A percentile compares a stretch with the other conserved stretches of the same genome.
These are phyloP conservation scores for Lasaia peninsularis DNA, from an alignment of 1,140 invertebrate species.

Conservation along the genomic window DNA sequence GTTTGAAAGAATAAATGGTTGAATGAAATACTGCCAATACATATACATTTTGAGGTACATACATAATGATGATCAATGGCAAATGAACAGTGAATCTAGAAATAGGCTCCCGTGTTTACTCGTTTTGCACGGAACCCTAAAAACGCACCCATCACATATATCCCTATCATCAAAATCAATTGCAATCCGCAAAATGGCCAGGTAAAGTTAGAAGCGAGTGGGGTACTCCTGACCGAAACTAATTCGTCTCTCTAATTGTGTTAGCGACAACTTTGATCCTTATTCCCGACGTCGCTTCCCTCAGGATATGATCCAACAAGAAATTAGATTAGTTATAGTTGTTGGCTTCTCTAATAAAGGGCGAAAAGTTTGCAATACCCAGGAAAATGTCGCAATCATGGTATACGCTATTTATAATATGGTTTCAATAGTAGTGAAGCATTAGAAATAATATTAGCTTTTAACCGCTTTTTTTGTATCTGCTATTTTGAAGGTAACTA, in stretches of 20 bases:
- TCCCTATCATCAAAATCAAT: conserved; percentile 40
- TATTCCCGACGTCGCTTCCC: conserved; percentile 46
- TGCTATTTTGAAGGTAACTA: too few relatives aligned
- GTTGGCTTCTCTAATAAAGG: conserved; percentile 71
- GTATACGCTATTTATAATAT: neutral
- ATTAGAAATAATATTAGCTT: too few relatives aligned
- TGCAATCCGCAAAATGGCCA: conserved; percentile 49
- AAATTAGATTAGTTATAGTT: conserved; percentile 73
- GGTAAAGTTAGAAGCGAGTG: conserved; percentile 39
- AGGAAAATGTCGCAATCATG: neutral
- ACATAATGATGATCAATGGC: too few relatives aligned
- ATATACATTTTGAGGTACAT: too few relatives aligned
- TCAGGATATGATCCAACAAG: conserved; percentile 68
- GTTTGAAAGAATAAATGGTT: too few relatives aligned
- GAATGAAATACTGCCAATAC: too few relatives aligned
- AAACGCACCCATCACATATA: neutral
- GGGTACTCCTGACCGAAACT: conserved; percentile 59
- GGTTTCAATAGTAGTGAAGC: neutral
- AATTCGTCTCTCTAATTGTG: conserved; percentile 70
- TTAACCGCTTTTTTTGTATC: too few relatives aligned
- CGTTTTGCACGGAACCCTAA: too few relatives aligned
- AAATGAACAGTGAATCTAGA: too few relatives aligned
- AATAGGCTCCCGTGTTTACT: too few relatives aligned
- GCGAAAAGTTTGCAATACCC: conserved; percentile 46
- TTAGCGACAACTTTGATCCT: conserved; percentile 74